Percentiles rank a stretch among this genome's conserved stretches.
Evolutionary conservation across 92 coral and sea anemone species (phyloP).

Genomic region (Palythoa grandis): DNA sequence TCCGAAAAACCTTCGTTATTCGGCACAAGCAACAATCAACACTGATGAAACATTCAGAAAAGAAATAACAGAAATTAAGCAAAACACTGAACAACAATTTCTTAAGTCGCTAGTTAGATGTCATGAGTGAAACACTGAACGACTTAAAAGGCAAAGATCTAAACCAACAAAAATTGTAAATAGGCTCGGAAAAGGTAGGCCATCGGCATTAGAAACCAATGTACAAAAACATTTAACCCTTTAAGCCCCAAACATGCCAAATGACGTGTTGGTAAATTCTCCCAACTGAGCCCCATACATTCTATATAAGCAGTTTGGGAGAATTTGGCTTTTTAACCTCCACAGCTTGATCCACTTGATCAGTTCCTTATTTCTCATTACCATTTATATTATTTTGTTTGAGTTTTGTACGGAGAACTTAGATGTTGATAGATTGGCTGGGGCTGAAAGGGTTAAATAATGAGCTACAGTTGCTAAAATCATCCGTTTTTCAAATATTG

Average conservation of each 20-base stretch:
- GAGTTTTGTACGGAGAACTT: too few relatives aligned
- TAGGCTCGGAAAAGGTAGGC: background rate
- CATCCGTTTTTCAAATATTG: background rate
- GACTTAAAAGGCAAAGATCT: background rate
- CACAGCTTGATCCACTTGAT: too few relatives aligned
- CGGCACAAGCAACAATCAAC: background rate
- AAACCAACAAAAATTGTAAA: background rate
- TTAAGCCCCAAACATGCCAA: too few relatives aligned
- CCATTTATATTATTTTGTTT: too few relatives aligned
- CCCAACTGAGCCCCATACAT: too few relatives aligned
- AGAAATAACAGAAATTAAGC: too few relatives aligned
- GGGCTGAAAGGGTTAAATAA: too few relatives aligned
- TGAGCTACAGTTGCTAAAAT: conserved; percentile 3
- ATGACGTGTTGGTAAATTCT: too few relatives aligned
- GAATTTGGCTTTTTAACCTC: too few relatives aligned
- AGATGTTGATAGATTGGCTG: too few relatives aligned
- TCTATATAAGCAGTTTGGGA: too few relatives aligned
- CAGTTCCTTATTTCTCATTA: too few relatives aligned
- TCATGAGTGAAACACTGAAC: background rate
- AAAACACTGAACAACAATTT: background rate
- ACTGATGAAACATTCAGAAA: background rate
- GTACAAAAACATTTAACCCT: background rate
- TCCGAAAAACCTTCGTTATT: background rate
- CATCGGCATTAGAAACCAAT: background rate
- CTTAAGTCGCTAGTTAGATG: background rate